Evolutionary conservation across 1,140 invertebrate genomes (phyloP).

Genomic region (Aphelenchoides fujianensis): DNA sequence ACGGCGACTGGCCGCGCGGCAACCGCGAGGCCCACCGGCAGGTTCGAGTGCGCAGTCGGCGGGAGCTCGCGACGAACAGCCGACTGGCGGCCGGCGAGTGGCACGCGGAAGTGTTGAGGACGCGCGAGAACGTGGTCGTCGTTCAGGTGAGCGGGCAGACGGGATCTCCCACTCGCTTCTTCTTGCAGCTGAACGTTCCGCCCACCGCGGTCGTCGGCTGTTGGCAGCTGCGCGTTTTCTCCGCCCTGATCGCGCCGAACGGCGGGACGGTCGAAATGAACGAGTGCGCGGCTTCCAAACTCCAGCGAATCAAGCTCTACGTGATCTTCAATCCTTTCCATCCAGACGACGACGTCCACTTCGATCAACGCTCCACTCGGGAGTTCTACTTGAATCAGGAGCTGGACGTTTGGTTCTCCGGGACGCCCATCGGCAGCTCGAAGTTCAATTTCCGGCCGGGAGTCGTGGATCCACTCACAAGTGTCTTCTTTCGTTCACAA

Average conservation of each 20-base stretch:
- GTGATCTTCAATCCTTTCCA: background rate
- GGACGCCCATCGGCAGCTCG: background rate
- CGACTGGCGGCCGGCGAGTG: background rate
- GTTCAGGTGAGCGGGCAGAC: background rate
- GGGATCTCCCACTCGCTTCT: background rate
- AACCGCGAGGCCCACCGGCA: background rate
- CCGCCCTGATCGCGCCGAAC: background rate
- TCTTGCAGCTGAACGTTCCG: background rate
- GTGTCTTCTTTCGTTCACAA: background rate
- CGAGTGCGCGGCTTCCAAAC: background rate
- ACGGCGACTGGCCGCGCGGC: background rate
- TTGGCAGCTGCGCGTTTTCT: background rate
- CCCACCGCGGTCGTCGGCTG: background rate
- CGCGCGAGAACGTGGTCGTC: background rate
- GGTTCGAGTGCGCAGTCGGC: background rate
- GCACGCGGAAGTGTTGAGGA: slow-evolving; percentile 7
- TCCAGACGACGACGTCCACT: background rate
- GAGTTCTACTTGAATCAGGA: slow-evolving; percentile 10
- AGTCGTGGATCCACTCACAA: slow-evolving; percentile 16
- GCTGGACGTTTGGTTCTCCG: slow-evolving; percentile 5
- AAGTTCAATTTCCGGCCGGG: background rate
- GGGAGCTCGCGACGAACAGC: background rate
- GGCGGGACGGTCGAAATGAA: background rate
- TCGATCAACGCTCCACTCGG: background rate
- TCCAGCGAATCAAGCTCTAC: background rate